Conservation (phyloP, 2,888 invertebrate species). For the Ennomos quercinarius region DNA sequence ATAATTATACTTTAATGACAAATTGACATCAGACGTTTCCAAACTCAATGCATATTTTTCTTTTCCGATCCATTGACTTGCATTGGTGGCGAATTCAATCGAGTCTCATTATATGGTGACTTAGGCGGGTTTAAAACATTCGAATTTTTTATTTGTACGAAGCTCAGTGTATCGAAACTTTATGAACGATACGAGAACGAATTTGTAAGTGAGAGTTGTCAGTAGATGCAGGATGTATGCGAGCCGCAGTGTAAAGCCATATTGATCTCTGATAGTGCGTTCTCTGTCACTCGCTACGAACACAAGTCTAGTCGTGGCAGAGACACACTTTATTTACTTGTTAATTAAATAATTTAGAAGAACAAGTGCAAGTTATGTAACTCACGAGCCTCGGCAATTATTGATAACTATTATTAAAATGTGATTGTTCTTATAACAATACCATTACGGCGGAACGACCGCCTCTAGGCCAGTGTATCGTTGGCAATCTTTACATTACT, state of each 20-base stretch:
- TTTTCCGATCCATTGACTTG: conserved; percentile 40
- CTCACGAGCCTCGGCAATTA: conserved; percentile 72
- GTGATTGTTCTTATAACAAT: conserved; percentile 64
- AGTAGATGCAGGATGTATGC: conserved; percentile 60
- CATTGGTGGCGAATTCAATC: conserved; percentile 46
- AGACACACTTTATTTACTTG: conserved; percentile 67
- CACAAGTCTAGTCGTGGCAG: conserved; percentile 45
- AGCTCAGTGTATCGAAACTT: conserved; percentile 13
- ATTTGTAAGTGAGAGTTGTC: conserved; percentile 68
- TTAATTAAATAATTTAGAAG: conserved; percentile 73
- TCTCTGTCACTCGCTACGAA: conserved; percentile 47
- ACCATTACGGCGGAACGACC: conserved; percentile 52
- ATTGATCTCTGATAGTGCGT: conserved; percentile 77
- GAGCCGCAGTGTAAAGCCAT: conserved; percentile 73
- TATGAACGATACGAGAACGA: conserved; percentile 7
- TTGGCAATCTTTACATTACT: conserved; percentile 77
- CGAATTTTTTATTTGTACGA: conserved; percentile 28
- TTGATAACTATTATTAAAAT: conserved; percentile 63
- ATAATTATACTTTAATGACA: conserved; percentile 77
- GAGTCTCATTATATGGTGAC: conserved; percentile 42
- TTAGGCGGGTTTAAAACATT: conserved; percentile 37
- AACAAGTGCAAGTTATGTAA: conserved; percentile 66
- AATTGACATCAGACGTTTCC: conserved; percentile 56
- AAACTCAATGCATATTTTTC: conserved; percentile 43
- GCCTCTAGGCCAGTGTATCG: conserved; percentile 80